These are phyloP conservation scores for Aleiodes leptofemur DNA, from an alignment of 2,888 invertebrate genomes.

Conservation along the genomic window DNA sequence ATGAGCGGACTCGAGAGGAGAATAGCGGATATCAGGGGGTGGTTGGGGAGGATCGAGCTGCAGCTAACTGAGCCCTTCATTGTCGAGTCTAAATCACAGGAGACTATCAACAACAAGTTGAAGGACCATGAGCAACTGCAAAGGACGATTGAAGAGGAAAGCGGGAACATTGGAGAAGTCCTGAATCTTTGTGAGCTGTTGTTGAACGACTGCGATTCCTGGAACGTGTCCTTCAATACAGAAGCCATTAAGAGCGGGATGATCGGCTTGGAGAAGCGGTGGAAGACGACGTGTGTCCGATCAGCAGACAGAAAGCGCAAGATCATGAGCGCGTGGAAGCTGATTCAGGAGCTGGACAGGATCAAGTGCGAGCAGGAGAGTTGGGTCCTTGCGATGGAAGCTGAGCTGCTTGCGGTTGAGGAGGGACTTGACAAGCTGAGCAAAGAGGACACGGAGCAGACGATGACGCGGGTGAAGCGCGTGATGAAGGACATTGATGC, in stretches of 20 bases:
- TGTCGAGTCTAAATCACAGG: conserved; percentile 81
- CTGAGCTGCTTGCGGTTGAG: conserved; percentile 79
- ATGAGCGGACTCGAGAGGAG: conserved; percentile 84
- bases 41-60: conserved; percentile 85
- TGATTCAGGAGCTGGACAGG: conserved; percentile 79
- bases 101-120: conserved; percentile 82
- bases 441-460: conserved; percentile 79
- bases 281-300: conserved; percentile 86
- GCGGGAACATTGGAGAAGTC: conserved; percentile 86
- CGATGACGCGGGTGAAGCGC: conserved; percentile 78
- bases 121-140: conserved; percentile 85
- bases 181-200: conserved; percentile 87
- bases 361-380: conserved; percentile 78
- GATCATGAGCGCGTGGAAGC: conserved; percentile 80
- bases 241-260: conserved; percentile 82
- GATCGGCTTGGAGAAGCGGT: conserved; percentile 85
- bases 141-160: conserved; percentile 85
- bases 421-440: conserved; percentile 78
- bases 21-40: conserved; percentile 83
- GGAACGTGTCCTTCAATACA: conserved; percentile 84
- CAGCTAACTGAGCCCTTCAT: conserved; percentile 82
- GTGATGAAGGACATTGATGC: conserved; percentile 78
- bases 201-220: conserved; percentile 84
- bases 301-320: conserved; percentile 84
- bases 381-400: conserved; percentile 81